Base-by-base conservation (phyloP, 1,140 invertebrate genomes). In the Euura saliciscinereae region DNA sequence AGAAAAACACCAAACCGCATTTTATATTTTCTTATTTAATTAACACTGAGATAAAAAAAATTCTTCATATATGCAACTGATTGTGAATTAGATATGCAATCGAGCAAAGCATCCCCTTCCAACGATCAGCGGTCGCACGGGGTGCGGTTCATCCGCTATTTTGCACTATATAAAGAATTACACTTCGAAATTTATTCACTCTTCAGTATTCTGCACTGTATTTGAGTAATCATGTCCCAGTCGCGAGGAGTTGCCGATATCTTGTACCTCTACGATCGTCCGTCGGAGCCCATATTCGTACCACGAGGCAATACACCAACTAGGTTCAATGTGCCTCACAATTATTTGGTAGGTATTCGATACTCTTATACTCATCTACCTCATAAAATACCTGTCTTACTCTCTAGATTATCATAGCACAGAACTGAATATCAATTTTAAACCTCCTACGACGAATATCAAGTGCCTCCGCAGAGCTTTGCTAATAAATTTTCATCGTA, bases 261-360 rank as follows among this genome's bases (percentile, higher is more conserved):
- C 4, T 64, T 73, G 10, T 73, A 69, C 65, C 74, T 85, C 6
- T 82, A 82, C 64, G 83, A 84, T 45, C 78, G 84, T 6, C 83
- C 83, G 2, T 73, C 73, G 11, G 84, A 85, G 73, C 84, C 84
- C 7, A 66, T 83, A 6, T 82, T 84, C 65, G 74, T 82, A 13
- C 78, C 78, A 10, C 83, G 83, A 73, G 82, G 81, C 45, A 74
- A 80, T 43, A 71, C 81, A 13, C 71, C 68, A 28, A 72, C 76
- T 7, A 75, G 78, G 7, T 84, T 84, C 70, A 76, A 81, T 59
- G 75, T 84, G 6, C 84, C 84, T 6, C 44, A 72, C 7, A 76
- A 80, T 43, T 83, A 82, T 66, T 71, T 84, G 75, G 82, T 83
- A 71, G 77, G 78, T 44, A 67, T 67, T 67, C 13, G 8, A 10